These are phyloP conservation scores for Nephila pilipes DNA, from an alignment of 1,140 invertebrate species.

Conservation along the genomic window DNA sequence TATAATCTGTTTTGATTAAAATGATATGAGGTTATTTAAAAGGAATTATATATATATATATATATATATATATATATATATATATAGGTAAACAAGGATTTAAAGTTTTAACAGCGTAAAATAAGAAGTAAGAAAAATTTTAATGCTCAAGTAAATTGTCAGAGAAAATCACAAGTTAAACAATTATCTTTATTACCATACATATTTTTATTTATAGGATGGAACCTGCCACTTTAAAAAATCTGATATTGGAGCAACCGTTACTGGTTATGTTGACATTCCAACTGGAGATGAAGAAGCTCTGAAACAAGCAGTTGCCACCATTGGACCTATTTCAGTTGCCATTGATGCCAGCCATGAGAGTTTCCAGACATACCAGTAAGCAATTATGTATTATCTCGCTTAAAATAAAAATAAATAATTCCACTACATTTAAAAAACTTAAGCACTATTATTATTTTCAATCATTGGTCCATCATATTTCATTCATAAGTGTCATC, in stretches of 20 bases:
- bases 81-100: too few species aligned
- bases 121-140: too few species aligned
- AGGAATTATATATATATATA: too few species aligned
- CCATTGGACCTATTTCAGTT: slow-evolving; percentile 90
- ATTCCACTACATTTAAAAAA: neutral
- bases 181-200: neutral
- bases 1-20: too few species aligned
- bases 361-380: slow-evolving; percentile 89
- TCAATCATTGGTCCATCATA: too few species aligned
- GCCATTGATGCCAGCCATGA: slow-evolving; percentile 95
- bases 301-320: slow-evolving; percentile 90
- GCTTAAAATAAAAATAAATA: too few species aligned
- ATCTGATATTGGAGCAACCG: slow-evolving; percentile 88
- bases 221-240: slow-evolving; percentile 87
- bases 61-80: too few species aligned
- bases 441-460: too few species aligned
- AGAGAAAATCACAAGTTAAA: too few species aligned
- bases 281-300: slow-evolving; percentile 86
- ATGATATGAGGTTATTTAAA: too few species aligned
- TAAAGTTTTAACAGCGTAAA: too few species aligned
- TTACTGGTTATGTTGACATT: slow-evolving; percentile 92
- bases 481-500: too few species aligned
- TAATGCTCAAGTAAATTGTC: neutral
- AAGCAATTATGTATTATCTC: neutral
- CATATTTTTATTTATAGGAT: slow-evolving; percentile 80